Evolutionary conservation across 2,888 invertebrate genomes (phyloP).

Genomic region (Tachina grossa): DNA sequence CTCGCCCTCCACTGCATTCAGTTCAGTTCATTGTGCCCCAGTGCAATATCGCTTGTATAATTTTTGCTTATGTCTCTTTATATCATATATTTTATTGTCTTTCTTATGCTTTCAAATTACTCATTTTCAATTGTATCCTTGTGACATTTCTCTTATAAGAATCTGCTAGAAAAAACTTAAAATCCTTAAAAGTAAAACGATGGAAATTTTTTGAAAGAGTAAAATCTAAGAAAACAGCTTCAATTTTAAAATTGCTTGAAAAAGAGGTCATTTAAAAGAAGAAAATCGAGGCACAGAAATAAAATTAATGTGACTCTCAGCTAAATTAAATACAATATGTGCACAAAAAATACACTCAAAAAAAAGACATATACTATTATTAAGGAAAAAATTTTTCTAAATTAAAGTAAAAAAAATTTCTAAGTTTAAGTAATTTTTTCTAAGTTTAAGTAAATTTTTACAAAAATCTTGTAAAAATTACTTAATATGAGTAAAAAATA

Average conservation of each 20-base stretch:
- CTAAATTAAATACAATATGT: neutral
- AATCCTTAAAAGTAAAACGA: neutral
- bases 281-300: conserved; percentile 16
- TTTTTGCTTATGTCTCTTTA: conserved; percentile 7
- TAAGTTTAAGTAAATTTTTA: too few relatives aligned
- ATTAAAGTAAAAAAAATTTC: too few relatives aligned
- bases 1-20: neutral
- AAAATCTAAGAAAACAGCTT: conserved; percentile 28
- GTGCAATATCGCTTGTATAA: conserved; percentile 17
- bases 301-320: conserved; percentile 14
- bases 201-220: conserved; percentile 6
- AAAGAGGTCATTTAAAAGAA: neutral
- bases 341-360: too few relatives aligned
- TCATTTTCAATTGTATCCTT: conserved; percentile 51
- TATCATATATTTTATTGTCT: conserved; percentile 40
- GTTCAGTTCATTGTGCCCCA: conserved; percentile 23
- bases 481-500: too few relatives aligned
- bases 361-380: too few relatives aligned
- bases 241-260: conserved; percentile 2
- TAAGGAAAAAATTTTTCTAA: too few relatives aligned
- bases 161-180: conserved; percentile 7
- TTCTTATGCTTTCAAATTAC: conserved; percentile 33
- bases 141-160: conserved; percentile 12
- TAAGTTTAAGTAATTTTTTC: too few relatives aligned
- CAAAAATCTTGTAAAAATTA: too few relatives aligned